Base-by-base conservation (phyloP, 1,140 invertebrate genomes). In the Drosophila sp. region DNA sequence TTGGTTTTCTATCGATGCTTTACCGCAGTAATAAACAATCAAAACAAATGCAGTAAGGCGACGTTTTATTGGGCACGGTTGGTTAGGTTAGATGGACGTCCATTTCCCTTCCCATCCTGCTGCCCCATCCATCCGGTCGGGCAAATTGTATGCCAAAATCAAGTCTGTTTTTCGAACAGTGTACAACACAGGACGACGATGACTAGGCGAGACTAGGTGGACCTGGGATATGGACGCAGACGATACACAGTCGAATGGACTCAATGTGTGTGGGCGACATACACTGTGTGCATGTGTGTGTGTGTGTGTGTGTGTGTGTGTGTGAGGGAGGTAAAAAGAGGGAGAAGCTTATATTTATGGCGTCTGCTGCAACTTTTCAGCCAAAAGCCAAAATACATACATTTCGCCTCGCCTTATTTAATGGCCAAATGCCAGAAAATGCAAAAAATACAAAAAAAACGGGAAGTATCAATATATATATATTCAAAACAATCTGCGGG, bases 11-110 rank as follows among this genome's bases (percentile, higher is more conserved):
- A 4, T 32, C 40, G 33, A 17, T 71, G 56, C 69, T 77, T 75
- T 84, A 76, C 84, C 80, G 84, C 84, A 89, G 84, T 84, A 89
- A 89, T 90, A 89, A 89, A 89, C 84, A 90, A 90, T 85, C 84
- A 89, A 84, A 89, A 89, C 84, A 89, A 83, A 87, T 76, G 67
- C 76, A 89, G 56, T 35, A 87, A 87, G 76, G 76, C 76, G 77
- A 89, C 84, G 67, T 78, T 87, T 84, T 87, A 89, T 89, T 89
- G 80, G 78, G 58, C 80, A 80, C 74, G 80, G 58, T 89, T 85
- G 84, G 85, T 84, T 89, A 80, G 77, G 6, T 58, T 58, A 58
- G 56, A 50, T 50, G 44, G 44, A 62, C 75, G 40, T 85, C 72
- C 47, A 67, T 56, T 60, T 27, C 11, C n/a, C 17, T 50, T n/a